phyloP scores from a whole-genome alignment of 2,888 invertebrate genomes.

The Lepetodrilus schrolli region DNA sequence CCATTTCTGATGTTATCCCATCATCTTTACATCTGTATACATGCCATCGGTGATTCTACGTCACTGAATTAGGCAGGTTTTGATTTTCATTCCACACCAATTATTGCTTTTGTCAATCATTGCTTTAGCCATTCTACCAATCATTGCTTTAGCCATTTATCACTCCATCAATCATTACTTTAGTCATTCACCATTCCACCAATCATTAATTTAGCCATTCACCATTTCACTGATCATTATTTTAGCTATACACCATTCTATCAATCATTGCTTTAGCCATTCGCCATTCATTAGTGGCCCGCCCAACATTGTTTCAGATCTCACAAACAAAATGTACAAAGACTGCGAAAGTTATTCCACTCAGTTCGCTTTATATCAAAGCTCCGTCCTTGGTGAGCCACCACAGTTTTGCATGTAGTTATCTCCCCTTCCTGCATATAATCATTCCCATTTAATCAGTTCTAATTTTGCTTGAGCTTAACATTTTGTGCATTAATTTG shows the following conservation, averaged over 20 bases:
- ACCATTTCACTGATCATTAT: neutral
- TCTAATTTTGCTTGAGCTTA: too few species aligned
- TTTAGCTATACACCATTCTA: too few species aligned
- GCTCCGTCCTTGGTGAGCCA: constrained; percentile 69
- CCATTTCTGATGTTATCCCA: too few species aligned
- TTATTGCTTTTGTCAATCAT: too few species aligned
- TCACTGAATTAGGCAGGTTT: too few species aligned
- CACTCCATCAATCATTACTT: neutral
- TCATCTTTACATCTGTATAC: too few species aligned
- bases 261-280: neutral
- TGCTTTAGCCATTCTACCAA: neutral
- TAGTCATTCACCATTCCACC: neutral
- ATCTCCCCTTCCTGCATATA: neutral
- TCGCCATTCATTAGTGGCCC: neutral
- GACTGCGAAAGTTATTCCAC: constrained; percentile 68
- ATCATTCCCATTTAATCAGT: too few species aligned
- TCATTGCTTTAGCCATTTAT: neutral
- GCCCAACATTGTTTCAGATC: constrained; percentile 49
- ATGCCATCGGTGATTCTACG: too few species aligned
- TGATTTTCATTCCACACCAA: too few species aligned
- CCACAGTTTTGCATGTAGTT: constrained; percentile 18
- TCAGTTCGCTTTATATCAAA: constrained; percentile 70
- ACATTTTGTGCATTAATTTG: too few species aligned
- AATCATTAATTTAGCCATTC: neutral
- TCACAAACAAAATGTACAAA: constrained; percentile 57